Evolutionary conservation across 2,113 vertebrate genomes (phyloP).

Genomic region (Columbina picui): DNA sequence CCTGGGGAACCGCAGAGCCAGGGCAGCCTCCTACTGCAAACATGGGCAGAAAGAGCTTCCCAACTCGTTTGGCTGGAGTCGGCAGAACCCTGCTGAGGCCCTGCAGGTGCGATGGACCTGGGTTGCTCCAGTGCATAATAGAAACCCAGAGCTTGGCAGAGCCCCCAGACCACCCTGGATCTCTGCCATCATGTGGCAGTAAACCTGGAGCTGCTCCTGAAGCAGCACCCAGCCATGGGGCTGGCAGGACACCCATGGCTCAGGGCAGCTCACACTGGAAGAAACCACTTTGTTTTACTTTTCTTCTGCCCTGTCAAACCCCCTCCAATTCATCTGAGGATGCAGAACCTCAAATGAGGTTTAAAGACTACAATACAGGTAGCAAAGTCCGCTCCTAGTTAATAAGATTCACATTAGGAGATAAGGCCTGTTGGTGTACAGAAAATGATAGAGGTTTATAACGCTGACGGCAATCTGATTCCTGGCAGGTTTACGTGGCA

Average conservation of each 20-base stretch:
- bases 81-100: neutral
- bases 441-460: neutral
- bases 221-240: neutral
- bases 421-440: neutral
- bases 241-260: neutral
- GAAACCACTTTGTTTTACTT: neutral
- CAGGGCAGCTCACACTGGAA: neutral
- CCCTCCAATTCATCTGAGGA: neutral
- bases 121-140: neutral
- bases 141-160: neutral
- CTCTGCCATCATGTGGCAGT: neutral
- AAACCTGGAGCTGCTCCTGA: neutral
- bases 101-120: neutral
- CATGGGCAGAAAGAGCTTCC: neutral
- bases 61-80: neutral
- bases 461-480: neutral
- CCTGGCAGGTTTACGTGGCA: neutral
- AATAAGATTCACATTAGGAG: constrained; percentile 2
- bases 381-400: constrained; percentile 37
- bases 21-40: neutral
- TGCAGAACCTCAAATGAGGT: neutral
- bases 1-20: neutral
- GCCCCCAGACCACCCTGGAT: neutral
- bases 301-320: neutral
- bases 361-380: neutral